Evolutionary conservation across 2,888 invertebrate genomes (phyloP), one percentile per base, ranked within the genome.

Genomic region (Cactoblastis cactorum): DNA sequence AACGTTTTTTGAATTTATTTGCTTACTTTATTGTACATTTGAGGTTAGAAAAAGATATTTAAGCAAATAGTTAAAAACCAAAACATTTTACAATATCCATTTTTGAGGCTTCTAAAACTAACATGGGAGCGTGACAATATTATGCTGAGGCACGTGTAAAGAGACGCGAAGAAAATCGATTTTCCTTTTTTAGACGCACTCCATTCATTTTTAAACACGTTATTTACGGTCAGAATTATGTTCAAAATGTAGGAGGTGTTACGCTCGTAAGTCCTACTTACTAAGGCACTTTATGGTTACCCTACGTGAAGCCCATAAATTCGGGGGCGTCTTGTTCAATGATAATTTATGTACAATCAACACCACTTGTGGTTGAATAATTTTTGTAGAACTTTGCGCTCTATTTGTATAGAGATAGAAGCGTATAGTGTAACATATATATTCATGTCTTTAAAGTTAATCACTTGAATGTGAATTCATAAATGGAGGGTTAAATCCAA

Each of bases 381-480:
- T 46, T 45, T 48, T 18, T 51, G 47, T 38, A 4, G 37, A 22
- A 56, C 43, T 45, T 38, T 58, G 41, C 45, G 28, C 54, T 54
- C 32, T 56, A 53, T 39, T 14, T 17, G 46, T 34, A 22, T 39
- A 2, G 6, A 5, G 9, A 35, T 50, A 55, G 35, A 41, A 28
- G 11, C 5, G n/a, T 34, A 33, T 19, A 32, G 12, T 22, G 61
- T 57, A 56, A 67, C 66, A 69, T 69, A 71, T 67, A 76, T 75
- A 75, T 71, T 75, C 68, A 66, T 68, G 65, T 65, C 66, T 62
- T 67, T 62, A 57, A 70, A 74, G 70, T 74, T 74, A 77, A 76
- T 76, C 71, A 73, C 67, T 71, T 66, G 65, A 69, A 68, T 67
- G 63, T 63, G 69, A 61, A 70, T 71, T 65, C 63, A 65, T 68